Base-by-base conservation (phyloP, 2,888 invertebrate genomes). In the Anticlea derivata region DNA sequence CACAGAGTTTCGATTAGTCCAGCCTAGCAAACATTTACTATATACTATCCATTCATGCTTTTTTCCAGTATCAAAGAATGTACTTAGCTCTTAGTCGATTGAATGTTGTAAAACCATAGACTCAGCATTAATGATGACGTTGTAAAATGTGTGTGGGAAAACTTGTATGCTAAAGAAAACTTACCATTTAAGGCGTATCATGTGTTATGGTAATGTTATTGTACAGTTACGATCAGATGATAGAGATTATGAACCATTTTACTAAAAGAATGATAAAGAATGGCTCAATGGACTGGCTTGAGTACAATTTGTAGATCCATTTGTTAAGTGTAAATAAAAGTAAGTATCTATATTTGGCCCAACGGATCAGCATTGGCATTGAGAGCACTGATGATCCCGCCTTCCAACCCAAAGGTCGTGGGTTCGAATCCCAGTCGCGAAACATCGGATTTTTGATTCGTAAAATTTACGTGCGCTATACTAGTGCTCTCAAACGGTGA, bases 81-180 rank as follows among this genome's bases (percentile, higher is more conserved):
- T 50, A 37, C 55, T 55, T 17, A 7, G 8, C 30, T 10, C 10
- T 44, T 38, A 31, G 30, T 35, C 34, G 20, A 40, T 50, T 50
- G 41, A 52, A 40, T 31, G 37, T 50, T 59, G 40, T 50, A 55
- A 47, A 55, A 50, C 38, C 35, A 55, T 48, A 38, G 13, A 11
- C 37, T 43, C 20, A 34, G 49, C 48, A 51, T 49, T 49, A 54
- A 51, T 49, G 37, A 58, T 43, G 43, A 47, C 40, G 41, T 46
- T 50, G 47, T 35, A 49, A 26, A 39, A 34, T 24, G 24, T 43
- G 38, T 35, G 38, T 51, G 54, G 22, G 46, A 40, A 50, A 40
- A 37, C 38, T 26, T n/a, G 34, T 45, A 44, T 33, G 8, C 39
- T 6, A 8, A 44, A 40, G 34, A 23, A 41, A 20, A 5, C 8